Base-by-base conservation (phyloP, 2,113 vertebrate genomes). In the Pygathrix nemaeus region DNA sequence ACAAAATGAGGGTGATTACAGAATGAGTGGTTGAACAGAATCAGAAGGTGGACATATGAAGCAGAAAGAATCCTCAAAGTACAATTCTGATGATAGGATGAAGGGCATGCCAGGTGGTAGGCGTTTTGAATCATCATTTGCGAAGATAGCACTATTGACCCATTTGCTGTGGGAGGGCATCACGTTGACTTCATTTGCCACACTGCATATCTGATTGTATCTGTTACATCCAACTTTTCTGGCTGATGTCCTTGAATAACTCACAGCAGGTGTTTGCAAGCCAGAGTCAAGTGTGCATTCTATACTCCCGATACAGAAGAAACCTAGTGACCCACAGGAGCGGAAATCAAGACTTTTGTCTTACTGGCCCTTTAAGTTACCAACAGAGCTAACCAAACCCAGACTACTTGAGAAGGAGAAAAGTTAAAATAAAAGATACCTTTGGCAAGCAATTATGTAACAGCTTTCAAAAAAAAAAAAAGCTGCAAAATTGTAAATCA, bases 211-310 rank as follows among this genome's bases (percentile, higher is more conserved):
- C 30, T 6, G 52, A 30, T 20, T 61, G 76, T 57, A 6, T 83
- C 18, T 82, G 2, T 82, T 43, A 13, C 30, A 45, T 25, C 25
- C 89, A 57, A 43, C 35, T 20, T 38, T 68, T 90, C 57, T 13
- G n/a, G 17, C 13, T 30, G 25, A 92, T 43, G 90, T n/a, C 75
- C 32, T 94, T 68, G 75, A 59, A 82, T 85, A 59, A 90, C 70
- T 66, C 89, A 81, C 20, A 93, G 93, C 66, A 95, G 72, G 92
- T 76, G 38, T 93, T 64, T 52, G n/a, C 1, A n/a, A 89, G 68
- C 18, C 83, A 94, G 55, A 48, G 82, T 70, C 92, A 95, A 88
- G 76, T 66, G 66, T 20, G 32, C 17, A 2, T 87, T 94, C 84
- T 81, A 6, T 48, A 57, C 86, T 73, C 75, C 68, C 2, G 38